Evolutionary conservation across 2,113 vertebrate species (phyloP), one percentile per base, ranked within the genome.

Genomic region (Nesospiza acunhae): DNA sequence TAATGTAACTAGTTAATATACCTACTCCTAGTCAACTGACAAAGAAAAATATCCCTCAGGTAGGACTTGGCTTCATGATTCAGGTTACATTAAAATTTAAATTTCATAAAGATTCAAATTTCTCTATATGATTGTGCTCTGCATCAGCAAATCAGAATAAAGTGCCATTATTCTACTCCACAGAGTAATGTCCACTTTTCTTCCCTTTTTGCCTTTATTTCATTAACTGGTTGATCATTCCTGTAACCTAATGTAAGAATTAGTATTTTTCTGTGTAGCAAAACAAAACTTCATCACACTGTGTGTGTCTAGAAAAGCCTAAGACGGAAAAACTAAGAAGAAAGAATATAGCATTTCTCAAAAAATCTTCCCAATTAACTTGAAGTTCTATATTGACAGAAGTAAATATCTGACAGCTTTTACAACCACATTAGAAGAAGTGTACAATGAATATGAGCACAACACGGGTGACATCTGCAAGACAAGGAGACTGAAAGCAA

Each of bases 141-240:
- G 15, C 37, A 81, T 74, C 59, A 84, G 24, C 14, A 74, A 37
- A 77, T 18, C 33, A 23, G 11, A 94, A 87, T 44, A 37, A 69
- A 77, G 22, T 37, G 16, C 27, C 46, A 60, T 77, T 75, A 89
- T 81, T 37, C 19, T n/a, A 26, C 5, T 84, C 39, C 58, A 60
- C 13, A 50, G n/a, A 77, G 67, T 17, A 58, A 90, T 17, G 22
- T 31, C 19, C 67, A 46, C 7, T 89, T 64, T 47, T 84, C 49
- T 87, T 81, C 37, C 56, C 28, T 55, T 90, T 92, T 35, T 84
- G 39, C 35, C n/a, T 91, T 84, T 84, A 67, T 84, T 95, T 84
- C 77, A 82, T 87, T 87, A 87, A 53, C 52, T 35, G 44, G 14
- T 67, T 11, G 1, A 84, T 58, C 35, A 64, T 18, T 22, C n/a